Evolutionary conservation across 2,113 vertebrate genomes (phyloP).

Genomic region (Gopherus evgoodei): DNA sequence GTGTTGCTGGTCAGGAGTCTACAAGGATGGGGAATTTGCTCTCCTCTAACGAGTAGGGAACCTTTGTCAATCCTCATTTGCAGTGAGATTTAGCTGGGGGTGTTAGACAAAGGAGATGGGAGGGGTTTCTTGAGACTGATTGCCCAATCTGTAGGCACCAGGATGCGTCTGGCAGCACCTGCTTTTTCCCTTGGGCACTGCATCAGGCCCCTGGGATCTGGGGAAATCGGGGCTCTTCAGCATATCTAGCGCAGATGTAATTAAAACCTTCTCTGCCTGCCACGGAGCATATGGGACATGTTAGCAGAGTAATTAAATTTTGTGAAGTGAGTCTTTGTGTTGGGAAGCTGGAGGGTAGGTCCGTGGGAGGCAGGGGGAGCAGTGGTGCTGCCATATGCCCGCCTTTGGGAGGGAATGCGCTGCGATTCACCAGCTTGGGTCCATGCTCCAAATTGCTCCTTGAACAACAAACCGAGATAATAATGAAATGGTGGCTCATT

Average conservation of each 20-base stretch:
- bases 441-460: constrained; percentile 49
- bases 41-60: neutral
- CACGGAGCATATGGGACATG: constrained; percentile 77
- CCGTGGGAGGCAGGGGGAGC: constrained; percentile 62
- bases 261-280: constrained; percentile 72
- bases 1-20: neutral
- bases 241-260: constrained; percentile 62
- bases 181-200: neutral
- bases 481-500: constrained; percentile 68
- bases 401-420: neutral
- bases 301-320: constrained; percentile 79
- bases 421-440: constrained; percentile 27
- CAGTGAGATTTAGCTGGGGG: neutral
- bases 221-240: constrained; percentile 24
- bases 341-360: constrained; percentile 73
- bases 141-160: neutral
- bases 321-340: constrained; percentile 70
- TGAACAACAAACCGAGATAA: constrained; percentile 47
- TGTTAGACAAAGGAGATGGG: neutral
- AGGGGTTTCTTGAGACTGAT: neutral
- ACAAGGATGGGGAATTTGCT: neutral
- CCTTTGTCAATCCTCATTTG: neutral
- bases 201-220: constrained; percentile 13
- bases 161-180: neutral
- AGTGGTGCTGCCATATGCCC: constrained; percentile 13